These are phyloP conservation scores for Etheostoma nigrum DNA, from an alignment of 2,797 vertebrate genomes.

Conservation along the genomic window DNA sequence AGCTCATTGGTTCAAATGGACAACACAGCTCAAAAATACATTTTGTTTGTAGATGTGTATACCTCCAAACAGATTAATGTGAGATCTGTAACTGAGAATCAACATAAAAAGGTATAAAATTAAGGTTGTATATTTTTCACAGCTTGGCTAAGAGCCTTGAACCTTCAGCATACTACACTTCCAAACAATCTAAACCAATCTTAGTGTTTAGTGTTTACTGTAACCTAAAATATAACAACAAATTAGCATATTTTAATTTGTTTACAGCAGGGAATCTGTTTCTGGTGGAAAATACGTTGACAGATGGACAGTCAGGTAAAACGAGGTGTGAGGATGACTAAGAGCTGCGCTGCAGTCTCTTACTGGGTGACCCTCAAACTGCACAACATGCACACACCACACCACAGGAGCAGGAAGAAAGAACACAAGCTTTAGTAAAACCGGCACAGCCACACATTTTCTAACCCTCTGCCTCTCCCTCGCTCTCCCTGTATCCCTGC, in stretches of 20 bases:
- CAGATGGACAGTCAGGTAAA: constrained; percentile 79
- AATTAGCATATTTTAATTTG: constrained; percentile 58
- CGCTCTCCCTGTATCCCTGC: constrained; percentile 52
- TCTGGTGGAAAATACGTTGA: constrained; percentile 60
- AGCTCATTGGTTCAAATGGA: constrained; percentile 3
- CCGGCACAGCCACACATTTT: constrained; percentile 67
- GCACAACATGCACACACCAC: constrained; percentile 25
- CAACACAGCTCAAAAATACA: neutral
- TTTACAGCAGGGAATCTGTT: constrained; percentile 55
- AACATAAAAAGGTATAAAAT: neutral
- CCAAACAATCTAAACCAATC: neutral
- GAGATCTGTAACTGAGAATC: constrained; percentile 6
- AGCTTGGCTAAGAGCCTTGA: neutral
- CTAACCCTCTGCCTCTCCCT: constrained; percentile 62
- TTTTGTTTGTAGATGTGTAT: neutral
- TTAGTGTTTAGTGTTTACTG: constrained; percentile 32
- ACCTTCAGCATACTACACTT: neutral
- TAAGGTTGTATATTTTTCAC: neutral
- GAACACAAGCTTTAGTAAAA: constrained; percentile 68
- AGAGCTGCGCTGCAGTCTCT: constrained; percentile 66
- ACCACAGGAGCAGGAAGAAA: constrained; percentile 74
- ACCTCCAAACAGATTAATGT: neutral
- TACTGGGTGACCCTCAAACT: constrained; percentile 76
- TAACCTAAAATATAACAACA: constrained; percentile 17
- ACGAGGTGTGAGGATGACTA: constrained; percentile 77